Evolutionary conservation across 2,797 vertebrate genomes (phyloP), one percentile per base, ranked within the genome.

Genomic region (Borostomias antarcticus): DNA sequence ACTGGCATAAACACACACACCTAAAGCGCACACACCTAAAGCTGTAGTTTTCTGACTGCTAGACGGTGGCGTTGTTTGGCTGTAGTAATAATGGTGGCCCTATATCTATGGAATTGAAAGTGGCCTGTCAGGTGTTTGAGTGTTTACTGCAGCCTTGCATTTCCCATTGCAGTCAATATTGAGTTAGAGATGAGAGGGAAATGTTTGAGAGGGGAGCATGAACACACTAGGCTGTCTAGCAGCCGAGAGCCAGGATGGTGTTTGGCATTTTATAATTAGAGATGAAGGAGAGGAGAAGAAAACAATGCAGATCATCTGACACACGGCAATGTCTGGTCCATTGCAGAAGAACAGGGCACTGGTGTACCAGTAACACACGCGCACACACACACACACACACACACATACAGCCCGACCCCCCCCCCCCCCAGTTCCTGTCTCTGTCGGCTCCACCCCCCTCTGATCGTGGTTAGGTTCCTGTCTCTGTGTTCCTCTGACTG

Each of bases 221-320:
- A 92, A 90, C 72, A 74, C n/a, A 70, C 48, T 79, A 74, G 43
- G 70, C 82, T 85, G 82, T 85, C 85, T 81, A 80, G 81, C 79
- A 78, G 54, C n/a, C n/a, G 81, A 75, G 67, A 79, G 69, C 47
- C 70, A 74, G 70, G 80, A 91, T 88, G 72, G 86, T 86, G 84
- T 89, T 89, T 92, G 85, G 81, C 85, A 74, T 89, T 88, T 90
- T 82, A 85, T 92, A 89, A 91, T 91, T 88, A 89, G 81, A 85
- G 81, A 89, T 84, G 78, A 88, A 64, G 75, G 76, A 75, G 73
- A 64, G 21, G 29, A 66, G 68, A 57, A 67, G 74, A 79, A 86
- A 90, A 88, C 86, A 87, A 83, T 79, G 64, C 73, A 73, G 77
- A 85, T 81, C 72, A 80, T 66, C 74, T 64, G 76, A 79, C 79